Evolutionary conservation across 2,797 vertebrate species (phyloP).

Genomic region (Enteromius thamalakanensis): DNA sequence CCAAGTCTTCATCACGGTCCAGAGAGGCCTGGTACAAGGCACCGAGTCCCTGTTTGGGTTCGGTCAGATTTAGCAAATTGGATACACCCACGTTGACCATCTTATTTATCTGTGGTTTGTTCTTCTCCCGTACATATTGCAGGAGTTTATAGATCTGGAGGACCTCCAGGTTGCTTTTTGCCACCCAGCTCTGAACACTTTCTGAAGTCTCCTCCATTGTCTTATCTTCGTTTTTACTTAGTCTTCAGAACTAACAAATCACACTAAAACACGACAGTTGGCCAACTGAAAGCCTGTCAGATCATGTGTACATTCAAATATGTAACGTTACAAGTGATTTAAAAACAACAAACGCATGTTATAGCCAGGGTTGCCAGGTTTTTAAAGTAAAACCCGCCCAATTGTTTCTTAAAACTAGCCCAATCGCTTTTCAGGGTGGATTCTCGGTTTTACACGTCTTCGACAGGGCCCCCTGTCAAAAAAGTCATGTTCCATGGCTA

Average conservation of each 20-base stretch:
- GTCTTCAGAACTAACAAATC: not conserved
- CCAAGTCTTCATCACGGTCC: conserved; percentile 77
- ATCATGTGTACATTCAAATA: conserved; percentile 15
- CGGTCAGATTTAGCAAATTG: conserved; percentile 81
- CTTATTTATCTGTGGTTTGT: conserved; percentile 80
- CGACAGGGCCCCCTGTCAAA: too few relatives aligned
- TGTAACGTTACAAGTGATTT: not conserved
- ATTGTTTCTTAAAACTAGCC: too few relatives aligned
- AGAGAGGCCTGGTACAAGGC: conserved; percentile 77
- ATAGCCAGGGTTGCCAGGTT: too few relatives aligned
- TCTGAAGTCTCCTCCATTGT: conserved; percentile 28
- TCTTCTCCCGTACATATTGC: conserved; percentile 76
- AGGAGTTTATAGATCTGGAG: conserved; percentile 84
- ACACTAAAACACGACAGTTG: not conserved
- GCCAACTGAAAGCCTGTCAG: not conserved
- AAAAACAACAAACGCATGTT: not conserved
- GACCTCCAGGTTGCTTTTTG: conserved; percentile 76
- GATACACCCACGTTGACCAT: conserved; percentile 75
- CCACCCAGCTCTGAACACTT: conserved; percentile 42
- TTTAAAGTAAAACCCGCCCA: too few relatives aligned
- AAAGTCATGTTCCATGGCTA: too few relatives aligned
- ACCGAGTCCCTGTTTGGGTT: conserved; percentile 74
- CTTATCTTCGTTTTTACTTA: not conserved
- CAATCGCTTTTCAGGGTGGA: too few relatives aligned
- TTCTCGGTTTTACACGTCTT: too few relatives aligned